Evolutionary conservation across 1,140 invertebrate species (phyloP).

Genomic region (Popillia japonica): DNA sequence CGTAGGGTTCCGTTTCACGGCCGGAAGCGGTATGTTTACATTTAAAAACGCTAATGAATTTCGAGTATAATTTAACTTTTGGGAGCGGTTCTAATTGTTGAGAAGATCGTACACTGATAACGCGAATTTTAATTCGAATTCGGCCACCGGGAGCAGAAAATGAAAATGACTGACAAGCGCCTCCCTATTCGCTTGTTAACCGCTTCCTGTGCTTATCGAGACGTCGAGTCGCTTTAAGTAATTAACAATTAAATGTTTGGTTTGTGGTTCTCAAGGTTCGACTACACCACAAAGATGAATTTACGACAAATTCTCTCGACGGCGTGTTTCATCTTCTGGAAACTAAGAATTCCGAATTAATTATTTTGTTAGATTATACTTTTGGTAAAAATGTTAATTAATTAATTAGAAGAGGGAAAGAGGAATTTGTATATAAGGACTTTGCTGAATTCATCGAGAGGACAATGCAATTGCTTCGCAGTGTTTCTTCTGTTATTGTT

Average conservation of each 20-base stretch:
- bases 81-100: not conserved
- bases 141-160: not conserved
- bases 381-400: no score
- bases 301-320: no score
- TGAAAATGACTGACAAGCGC: not conserved
- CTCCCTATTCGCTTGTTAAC: not conserved
- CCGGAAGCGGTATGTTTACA: slow-evolving; percentile 8
- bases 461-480: no score
- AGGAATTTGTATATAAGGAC: no score
- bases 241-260: slow-evolving; percentile 1
- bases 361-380: no score
- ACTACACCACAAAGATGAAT: no score
- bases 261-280: not conserved
- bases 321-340: no score
- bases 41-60: slow-evolving; percentile 12
- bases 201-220: not conserved
- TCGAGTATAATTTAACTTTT: slow-evolving; percentile 10
- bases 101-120: not conserved
- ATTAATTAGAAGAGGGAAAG: no score
- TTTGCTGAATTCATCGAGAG: no score
- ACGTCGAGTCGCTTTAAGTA: not conserved
- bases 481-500: no score
- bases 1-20: not conserved
- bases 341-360: no score
- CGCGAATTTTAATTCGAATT: not conserved